phyloP scores from a whole-genome alignment of 2,888 invertebrate genomes.

The Drosophila greeni region DNA sequence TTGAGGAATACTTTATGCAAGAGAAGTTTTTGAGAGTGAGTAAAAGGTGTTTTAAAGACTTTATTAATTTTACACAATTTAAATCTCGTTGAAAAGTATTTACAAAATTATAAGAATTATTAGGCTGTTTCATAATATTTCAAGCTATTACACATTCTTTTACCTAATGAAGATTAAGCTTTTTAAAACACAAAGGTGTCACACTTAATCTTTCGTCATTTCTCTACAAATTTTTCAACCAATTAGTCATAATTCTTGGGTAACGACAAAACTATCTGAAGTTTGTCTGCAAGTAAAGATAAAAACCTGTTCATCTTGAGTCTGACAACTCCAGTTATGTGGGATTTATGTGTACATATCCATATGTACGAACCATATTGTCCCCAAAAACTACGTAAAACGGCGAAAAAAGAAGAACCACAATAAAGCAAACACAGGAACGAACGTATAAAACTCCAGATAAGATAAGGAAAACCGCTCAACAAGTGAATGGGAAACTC shows the following conservation, averaged over 20 bases:
- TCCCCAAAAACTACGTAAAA: slow-evolving; percentile 20
- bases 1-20: not conserved
- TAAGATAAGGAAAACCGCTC: slow-evolving; percentile 69
- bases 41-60: not conserved
- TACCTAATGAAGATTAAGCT: not conserved
- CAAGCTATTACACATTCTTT: not conserved
- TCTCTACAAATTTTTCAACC: not conserved
- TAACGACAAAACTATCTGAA: slow-evolving; percentile 13
- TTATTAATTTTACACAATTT: not conserved
- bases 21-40: slow-evolving; percentile 1
- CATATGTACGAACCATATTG: slow-evolving; percentile 18
- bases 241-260: slow-evolving; percentile 24
- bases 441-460: slow-evolving; percentile 54
- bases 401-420: slow-evolving; percentile 41
- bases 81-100: not conserved
- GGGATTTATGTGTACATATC: slow-evolving; percentile 23
- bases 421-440: slow-evolving; percentile 55
- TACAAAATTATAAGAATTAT: not conserved
- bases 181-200: not conserved
- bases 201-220: not conserved
- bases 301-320: slow-evolving; percentile 32
- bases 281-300: slow-evolving; percentile 18
- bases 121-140: not conserved
- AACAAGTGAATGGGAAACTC: slow-evolving; percentile 63
- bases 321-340: slow-evolving; percentile 9